Percentiles rank a stretch among this genome's conserved stretches.
Evolutionary conservation across 2,113 vertebrate genomes (phyloP).

Genomic region (Heloderma charlesbogerti): DNA sequence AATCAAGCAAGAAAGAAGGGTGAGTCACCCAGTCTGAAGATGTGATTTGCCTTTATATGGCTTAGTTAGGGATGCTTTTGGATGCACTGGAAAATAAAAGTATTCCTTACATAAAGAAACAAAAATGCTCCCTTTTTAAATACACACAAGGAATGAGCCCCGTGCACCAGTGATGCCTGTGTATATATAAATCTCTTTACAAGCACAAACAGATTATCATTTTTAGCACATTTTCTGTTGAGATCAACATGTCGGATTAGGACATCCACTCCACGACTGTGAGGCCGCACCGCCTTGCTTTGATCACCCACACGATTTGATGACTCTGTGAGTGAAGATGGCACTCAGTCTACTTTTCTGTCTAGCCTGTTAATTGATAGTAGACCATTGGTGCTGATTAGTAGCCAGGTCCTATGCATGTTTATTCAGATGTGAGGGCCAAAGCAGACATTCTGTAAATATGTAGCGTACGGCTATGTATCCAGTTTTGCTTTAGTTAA

Average conservation of each 20-base stretch:
- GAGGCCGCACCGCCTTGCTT: neutral
- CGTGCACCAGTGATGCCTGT: constrained; percentile 8
- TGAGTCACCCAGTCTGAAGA: constrained; percentile 63
- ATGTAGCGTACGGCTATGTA: neutral
- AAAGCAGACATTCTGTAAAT: neutral
- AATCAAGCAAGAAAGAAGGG: constrained; percentile 67
- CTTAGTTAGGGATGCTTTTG: constrained; percentile 61
- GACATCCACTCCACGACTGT: constrained; percentile 11
- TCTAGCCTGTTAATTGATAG: neutral
- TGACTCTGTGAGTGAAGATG: neutral
- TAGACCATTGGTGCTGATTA: neutral
- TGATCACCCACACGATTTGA: neutral
- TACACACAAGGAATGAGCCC: constrained; percentile 4
- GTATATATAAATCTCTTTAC: neutral
- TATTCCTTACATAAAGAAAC: constrained; percentile 49
- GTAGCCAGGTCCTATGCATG: neutral
- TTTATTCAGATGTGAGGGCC: neutral
- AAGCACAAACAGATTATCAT: constrained; percentile 35
- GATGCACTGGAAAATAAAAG: constrained; percentile 61
- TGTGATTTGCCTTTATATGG: constrained; percentile 67
- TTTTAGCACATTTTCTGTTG: constrained; percentile 12
- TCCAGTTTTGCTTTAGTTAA: neutral
- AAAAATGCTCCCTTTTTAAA: constrained; percentile 48
- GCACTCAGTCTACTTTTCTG: neutral
- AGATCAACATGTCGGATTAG: neutral